Evolutionary conservation across 2,888 invertebrate species (phyloP).

Genomic region (Crocallis elinguaria): DNA sequence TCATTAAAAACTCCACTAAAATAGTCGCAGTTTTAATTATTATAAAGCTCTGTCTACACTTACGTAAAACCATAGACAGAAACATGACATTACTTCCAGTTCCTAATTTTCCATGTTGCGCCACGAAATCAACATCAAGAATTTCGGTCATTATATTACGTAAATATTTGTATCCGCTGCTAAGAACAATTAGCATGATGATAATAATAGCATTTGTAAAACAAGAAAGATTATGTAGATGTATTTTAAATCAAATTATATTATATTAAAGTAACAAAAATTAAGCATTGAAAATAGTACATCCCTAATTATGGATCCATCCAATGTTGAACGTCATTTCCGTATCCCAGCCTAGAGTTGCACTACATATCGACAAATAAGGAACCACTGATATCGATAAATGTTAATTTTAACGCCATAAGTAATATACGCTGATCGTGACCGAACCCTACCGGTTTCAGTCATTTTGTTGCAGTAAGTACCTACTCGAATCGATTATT

Average conservation of each 20-base stretch:
- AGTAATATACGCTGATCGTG: too few relatives aligned
- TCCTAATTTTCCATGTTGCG: slow-evolving; percentile 59
- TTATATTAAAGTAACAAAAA: too few relatives aligned
- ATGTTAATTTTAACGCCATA: too few relatives aligned
- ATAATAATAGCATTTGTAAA: too few relatives aligned
- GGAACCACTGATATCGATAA: not conserved
- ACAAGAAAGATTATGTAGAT: too few relatives aligned
- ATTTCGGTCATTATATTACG: not conserved
- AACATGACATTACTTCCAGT: slow-evolving; percentile 54
- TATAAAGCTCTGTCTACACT: slow-evolving; percentile 37
- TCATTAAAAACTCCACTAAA: not conserved
- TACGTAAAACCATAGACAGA: slow-evolving; percentile 27
- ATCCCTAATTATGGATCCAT: not conserved
- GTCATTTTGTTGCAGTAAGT: too few relatives aligned
- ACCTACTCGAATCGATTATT: too few relatives aligned
- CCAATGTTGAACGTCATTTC: slow-evolving; percentile 28
- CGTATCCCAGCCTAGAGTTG: slow-evolving; percentile 41
- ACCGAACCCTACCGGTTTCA: too few relatives aligned
- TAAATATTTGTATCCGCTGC: too few relatives aligned
- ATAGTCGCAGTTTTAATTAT: not conserved
- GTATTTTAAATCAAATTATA: too few relatives aligned
- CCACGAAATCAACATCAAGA: not conserved
- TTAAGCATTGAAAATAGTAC: not conserved
- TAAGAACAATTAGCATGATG: too few relatives aligned
- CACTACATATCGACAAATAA: not conserved